Percentiles rank a stretch among this genome's conserved stretches.
phyloP scores from a whole-genome alignment of 2,113 vertebrate genomes.

The Gobio gobio region DNA sequence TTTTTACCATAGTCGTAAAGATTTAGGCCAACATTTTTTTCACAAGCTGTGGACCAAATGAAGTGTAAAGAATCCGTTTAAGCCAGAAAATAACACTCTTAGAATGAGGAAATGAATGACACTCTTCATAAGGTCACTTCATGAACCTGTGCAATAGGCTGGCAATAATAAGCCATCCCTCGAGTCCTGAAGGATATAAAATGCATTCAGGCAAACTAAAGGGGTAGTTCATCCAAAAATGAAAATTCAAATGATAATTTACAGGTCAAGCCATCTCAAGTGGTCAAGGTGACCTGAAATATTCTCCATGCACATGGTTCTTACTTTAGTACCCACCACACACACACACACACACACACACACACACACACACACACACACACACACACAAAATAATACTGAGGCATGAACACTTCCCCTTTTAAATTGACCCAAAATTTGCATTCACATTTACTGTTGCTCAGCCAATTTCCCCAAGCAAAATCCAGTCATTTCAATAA shows the following conservation, averaged over 20 bases:
- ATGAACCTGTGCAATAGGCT: neutral
- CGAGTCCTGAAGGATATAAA: neutral
- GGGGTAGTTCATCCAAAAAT: neutral
- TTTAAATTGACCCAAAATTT: too few species aligned
- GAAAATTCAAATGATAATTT: neutral
- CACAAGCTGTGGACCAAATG: neutral
- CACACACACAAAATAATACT: neutral
- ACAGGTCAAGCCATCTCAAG: neutral
- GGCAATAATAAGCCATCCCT: neutral
- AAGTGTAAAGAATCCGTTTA: neutral
- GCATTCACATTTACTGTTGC: too few species aligned
- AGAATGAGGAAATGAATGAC: neutral
- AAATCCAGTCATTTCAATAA: too few species aligned
- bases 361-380: neutral
- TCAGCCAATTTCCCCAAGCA: too few species aligned
- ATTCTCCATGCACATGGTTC: neutral
- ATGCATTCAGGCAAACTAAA: conserved; percentile 26
- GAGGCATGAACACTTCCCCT: too few species aligned
- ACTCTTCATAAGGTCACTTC: conserved; percentile 5
- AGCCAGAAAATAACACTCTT: neutral
- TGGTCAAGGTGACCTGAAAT: neutral
- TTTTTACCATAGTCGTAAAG: neutral
- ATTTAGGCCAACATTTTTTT: neutral
- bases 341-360: neutral
- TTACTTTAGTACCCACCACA: neutral